phyloP scores from a whole-genome alignment of 2,888 invertebrate species.

The Trichacis sp. region DNA sequence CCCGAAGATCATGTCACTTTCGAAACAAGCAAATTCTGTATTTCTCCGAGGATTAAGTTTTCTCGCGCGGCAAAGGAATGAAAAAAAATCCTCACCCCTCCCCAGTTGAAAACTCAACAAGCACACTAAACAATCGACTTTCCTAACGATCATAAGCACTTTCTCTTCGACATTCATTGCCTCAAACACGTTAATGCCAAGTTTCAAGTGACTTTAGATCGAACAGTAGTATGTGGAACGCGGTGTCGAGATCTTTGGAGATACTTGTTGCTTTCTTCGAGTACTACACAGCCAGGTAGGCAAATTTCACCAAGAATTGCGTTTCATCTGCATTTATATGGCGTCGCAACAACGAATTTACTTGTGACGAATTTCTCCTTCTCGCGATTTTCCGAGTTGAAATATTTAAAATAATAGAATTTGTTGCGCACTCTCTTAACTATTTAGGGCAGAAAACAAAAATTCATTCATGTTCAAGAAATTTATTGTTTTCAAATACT shows the following conservation, averaged over 20 bases:
- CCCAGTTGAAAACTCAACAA: no score
- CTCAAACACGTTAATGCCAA: conserved; percentile 4
- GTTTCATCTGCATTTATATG: not conserved
- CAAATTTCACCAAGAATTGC: not conserved
- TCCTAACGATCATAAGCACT: not conserved
- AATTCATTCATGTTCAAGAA: no score
- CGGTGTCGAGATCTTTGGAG: conserved; percentile 84
- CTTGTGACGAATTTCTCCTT: no score
- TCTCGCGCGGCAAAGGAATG: no score
- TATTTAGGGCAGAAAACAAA: no score
- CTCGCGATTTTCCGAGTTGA: no score
- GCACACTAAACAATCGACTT: not conserved
- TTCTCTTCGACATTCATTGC: not conserved
- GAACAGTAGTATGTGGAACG: conserved; percentile 77
- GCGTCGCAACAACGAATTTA: not conserved
- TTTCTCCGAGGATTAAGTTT: no score
- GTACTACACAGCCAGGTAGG: conserved; percentile 82
- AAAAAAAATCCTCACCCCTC: not conserved
- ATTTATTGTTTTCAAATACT: no score
- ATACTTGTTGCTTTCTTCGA: conserved; percentile 86
- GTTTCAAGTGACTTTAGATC: conserved; percentile 15
- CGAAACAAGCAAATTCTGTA: no score
- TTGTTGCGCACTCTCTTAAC: no score
- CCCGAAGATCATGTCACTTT: no score
- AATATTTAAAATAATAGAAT: no score